These are phyloP conservation scores for Orchesellides sinensis DNA, from an alignment of 2,888 invertebrate species.

Conservation along the genomic window DNA sequence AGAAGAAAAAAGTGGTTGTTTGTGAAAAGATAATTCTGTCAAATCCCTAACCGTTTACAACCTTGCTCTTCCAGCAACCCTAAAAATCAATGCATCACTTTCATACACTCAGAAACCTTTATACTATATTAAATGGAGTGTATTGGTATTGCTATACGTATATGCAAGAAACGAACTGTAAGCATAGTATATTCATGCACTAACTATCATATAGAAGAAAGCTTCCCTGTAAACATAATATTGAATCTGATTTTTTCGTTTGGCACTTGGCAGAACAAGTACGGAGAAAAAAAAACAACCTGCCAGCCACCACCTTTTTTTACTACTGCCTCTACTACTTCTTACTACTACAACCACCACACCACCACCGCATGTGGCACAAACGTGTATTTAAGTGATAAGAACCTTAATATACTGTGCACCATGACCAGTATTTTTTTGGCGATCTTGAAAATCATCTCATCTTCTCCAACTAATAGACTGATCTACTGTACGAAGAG, in stretches of 20 bases:
- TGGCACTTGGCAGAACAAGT: constrained; percentile 9
- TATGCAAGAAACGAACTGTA: no score
- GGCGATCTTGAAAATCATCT: constrained; percentile 35
- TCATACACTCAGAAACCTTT: not conserved
- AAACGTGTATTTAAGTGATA: constrained; percentile 25
- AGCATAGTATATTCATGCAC: no score
- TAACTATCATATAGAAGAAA: not conserved
- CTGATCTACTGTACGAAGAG: constrained; percentile 44
- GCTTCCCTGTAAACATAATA: constrained; percentile 1
- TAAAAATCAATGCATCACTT: constrained; percentile 61
- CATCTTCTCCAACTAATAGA: constrained; percentile 1
- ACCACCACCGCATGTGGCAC: constrained; percentile 61
- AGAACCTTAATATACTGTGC: constrained; percentile 9
- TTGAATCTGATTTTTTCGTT: constrained; percentile 20
- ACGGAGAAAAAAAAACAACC: constrained; percentile 44
- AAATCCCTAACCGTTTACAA: constrained; percentile 39
- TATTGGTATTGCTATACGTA: no score
- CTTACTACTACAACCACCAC: constrained; percentile 15
- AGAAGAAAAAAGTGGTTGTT: constrained; percentile 57
- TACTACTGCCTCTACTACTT: constrained; percentile 8
- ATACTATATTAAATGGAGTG: not conserved
- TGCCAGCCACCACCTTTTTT: constrained; percentile 59
- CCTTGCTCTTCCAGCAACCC: not conserved
- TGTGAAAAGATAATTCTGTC: constrained; percentile 45
- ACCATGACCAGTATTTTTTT: constrained; percentile 55